A percentile compares a stretch with the other conserved stretches of the same genome.
Conservation (phyloP, 2,888 invertebrate genomes). For the Pyrgus malvae region DNA sequence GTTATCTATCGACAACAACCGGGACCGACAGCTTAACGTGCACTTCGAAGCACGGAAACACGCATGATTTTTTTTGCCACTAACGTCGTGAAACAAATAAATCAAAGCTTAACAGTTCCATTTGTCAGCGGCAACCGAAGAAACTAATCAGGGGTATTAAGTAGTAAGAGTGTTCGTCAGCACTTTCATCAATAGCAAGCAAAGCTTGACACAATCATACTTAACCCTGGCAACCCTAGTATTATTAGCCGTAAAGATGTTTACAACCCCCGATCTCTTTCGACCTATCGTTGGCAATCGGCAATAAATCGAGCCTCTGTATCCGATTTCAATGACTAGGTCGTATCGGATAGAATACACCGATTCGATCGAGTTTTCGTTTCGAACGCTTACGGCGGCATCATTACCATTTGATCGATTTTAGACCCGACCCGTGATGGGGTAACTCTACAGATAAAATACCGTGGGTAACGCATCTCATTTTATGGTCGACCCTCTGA, state of each 20-base stretch:
- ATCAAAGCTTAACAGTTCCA: too few species aligned
- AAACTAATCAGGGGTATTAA: too few species aligned
- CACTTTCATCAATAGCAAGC: too few species aligned
- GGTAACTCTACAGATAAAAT: too few species aligned
- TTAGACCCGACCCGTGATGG: neutral
- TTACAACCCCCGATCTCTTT: conserved; percentile 36
- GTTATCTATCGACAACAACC: too few species aligned
- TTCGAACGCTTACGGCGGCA: neutral
- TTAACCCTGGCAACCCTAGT: conserved; percentile 53
- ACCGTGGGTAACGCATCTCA: neutral
- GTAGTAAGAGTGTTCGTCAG: too few species aligned
- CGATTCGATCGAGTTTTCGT: neutral
- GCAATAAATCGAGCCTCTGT: conserved; percentile 52
- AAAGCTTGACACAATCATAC: too few species aligned
- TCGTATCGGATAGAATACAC: neutral
- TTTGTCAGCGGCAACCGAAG: too few species aligned
- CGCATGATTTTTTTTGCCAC: too few species aligned
- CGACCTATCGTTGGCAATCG: conserved; percentile 55
- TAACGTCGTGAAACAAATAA: too few species aligned
- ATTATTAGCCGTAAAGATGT: conserved; percentile 6
- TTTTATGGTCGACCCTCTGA: neutral
- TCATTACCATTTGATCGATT: neutral
- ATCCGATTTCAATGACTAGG: conserved; percentile 28
- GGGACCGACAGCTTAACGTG: too few species aligned
- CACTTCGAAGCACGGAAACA: too few species aligned